phyloP scores from a whole-genome alignment of 1,140 invertebrate species.

The Aphelinus atriplicis region DNA sequence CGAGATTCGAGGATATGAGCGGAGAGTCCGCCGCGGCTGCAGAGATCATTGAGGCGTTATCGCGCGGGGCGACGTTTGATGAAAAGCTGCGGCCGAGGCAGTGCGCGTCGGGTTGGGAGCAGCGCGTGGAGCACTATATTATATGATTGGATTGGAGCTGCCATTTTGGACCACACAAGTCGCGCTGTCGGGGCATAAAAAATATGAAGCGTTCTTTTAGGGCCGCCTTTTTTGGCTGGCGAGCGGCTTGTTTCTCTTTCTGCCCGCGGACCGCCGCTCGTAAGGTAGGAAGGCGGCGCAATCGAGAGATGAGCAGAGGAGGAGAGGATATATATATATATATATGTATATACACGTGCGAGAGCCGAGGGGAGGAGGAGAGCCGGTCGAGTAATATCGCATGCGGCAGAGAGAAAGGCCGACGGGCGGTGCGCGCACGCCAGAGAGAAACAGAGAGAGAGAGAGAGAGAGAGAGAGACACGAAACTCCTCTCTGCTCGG shows the following conservation, averaged over 20 bases:
- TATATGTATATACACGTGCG: too few species aligned
- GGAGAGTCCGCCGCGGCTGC: too few species aligned
- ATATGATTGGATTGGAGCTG: slow-evolving; percentile 62
- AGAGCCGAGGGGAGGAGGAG: too few species aligned
- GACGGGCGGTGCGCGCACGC: too few species aligned
- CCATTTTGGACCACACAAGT: slow-evolving; percentile 68
- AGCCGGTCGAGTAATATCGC: too few species aligned
- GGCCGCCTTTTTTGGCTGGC: slow-evolving; percentile 66
- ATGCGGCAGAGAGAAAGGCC: too few species aligned
- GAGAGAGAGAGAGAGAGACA: slow-evolving; percentile 4
- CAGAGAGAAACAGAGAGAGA: too few species aligned
- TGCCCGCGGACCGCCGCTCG: slow-evolving; percentile 48
- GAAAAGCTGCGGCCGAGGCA: too few species aligned
- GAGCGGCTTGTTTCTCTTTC: slow-evolving; percentile 48
- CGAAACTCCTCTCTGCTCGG: slow-evolving; percentile 3
- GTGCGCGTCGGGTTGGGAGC: too few species aligned
- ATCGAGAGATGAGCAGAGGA: slow-evolving; percentile 47
- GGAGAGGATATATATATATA: slow-evolving; percentile 30
- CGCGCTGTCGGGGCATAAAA: slow-evolving; percentile 65
- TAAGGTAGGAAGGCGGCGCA: slow-evolving; percentile 54
- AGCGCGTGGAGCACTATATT: slow-evolving; percentile 58
- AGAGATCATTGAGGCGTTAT: too few species aligned
- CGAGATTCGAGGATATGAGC: too few species aligned
- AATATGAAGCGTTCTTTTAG: slow-evolving; percentile 67
- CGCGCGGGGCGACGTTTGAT: too few species aligned